These are phyloP conservation scores for Propithecus deckenii DNA, from an alignment of 2,797 vertebrate species.

Conservation along the genomic window DNA sequence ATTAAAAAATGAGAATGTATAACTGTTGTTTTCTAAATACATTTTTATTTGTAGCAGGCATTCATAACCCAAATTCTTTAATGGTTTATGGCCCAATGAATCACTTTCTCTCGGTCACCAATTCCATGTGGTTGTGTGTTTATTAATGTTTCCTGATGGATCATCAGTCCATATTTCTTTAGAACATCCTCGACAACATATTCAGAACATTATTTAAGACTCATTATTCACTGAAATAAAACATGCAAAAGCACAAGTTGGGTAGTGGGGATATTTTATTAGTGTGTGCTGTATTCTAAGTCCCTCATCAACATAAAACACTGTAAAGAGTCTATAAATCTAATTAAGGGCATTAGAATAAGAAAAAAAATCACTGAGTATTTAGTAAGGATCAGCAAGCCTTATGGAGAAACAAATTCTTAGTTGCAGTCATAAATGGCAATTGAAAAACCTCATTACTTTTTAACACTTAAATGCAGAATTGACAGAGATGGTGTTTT, in stretches of 20 bases:
- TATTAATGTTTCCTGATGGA: slow-evolving; percentile 84
- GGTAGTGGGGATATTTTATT: slow-evolving; percentile 85
- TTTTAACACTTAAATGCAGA: slow-evolving; percentile 59
- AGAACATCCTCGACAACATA: slow-evolving; percentile 81
- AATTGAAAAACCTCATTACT: slow-evolving; percentile 76
- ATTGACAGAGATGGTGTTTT: not conserved
- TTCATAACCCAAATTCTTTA: slow-evolving; percentile 65
- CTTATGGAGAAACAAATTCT: slow-evolving; percentile 76
- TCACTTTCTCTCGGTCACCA: slow-evolving; percentile 67
- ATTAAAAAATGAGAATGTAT: slow-evolving; percentile 63
- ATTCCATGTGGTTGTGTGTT: slow-evolving; percentile 73
- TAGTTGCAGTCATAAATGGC: slow-evolving; percentile 77
- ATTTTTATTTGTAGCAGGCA: slow-evolving; percentile 35
- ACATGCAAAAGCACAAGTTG: slow-evolving; percentile 83
- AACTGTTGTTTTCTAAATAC: slow-evolving; percentile 62
- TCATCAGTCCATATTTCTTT: slow-evolving; percentile 83
- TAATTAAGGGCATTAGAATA: slow-evolving; percentile 85
- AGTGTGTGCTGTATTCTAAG: slow-evolving; percentile 78
- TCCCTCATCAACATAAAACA: slow-evolving; percentile 85
- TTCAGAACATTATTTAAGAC: slow-evolving; percentile 86
- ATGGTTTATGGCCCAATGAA: slow-evolving; percentile 76
- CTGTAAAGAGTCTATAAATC: slow-evolving; percentile 86
- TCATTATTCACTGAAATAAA: slow-evolving; percentile 86
- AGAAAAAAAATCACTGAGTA: slow-evolving; percentile 77
- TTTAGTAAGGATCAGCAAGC: slow-evolving; percentile 79